Base-by-base conservation (phyloP, 2,797 vertebrate species). In the Capromys pilorides region DNA sequence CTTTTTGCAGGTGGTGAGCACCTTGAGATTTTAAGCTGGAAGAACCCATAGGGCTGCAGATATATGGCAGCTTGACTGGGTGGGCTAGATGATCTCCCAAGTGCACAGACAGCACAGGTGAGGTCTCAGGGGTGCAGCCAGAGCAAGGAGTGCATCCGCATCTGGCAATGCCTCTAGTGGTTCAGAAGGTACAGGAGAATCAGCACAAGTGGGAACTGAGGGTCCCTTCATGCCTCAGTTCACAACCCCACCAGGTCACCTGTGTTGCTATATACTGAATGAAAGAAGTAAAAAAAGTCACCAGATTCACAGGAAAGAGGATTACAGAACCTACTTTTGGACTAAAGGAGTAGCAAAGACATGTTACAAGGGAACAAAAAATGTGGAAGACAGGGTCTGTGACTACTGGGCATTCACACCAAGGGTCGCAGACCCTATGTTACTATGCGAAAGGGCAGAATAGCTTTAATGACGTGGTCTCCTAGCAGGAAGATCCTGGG, bases 31-130 rank as follows among this genome's bases (percentile, higher is more conserved):
- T 83, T 22, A 51, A 39, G 39, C 61, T 12, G 75, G n/a, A 36
- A 41, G 39, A 54, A 13, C 36, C 8, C 31, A 2, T 0, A n/a
- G 13, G 54, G 31, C 33, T n/a, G 19, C 9, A 39, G 41, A 78
- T 28, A 57, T 19, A 69, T 12, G 21, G 80, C 75, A 21, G 66
- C 24, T 4, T 39, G 41, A 2, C 1, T 0, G 5, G 26, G 6
- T 0, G 5, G 26, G 6, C 22, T 4, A 4, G 6, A 12, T 18
- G 77, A 54, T 49, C 80, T 57, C 3, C 19, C 49, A 36, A 49
- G 61, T 18, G 28, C 62, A 59, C 2, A 66, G 79, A 18, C 0
- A 67, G 78, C 3, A 24, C 88, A 59, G 57, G n/a, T 41, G 36
- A 59, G 67, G 49, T 28, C 21, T 51, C n/a, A 10, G 18, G 54